Evolutionary conservation across 2,888 invertebrate genomes (phyloP).

Genomic region (Brachypterus glaber): DNA sequence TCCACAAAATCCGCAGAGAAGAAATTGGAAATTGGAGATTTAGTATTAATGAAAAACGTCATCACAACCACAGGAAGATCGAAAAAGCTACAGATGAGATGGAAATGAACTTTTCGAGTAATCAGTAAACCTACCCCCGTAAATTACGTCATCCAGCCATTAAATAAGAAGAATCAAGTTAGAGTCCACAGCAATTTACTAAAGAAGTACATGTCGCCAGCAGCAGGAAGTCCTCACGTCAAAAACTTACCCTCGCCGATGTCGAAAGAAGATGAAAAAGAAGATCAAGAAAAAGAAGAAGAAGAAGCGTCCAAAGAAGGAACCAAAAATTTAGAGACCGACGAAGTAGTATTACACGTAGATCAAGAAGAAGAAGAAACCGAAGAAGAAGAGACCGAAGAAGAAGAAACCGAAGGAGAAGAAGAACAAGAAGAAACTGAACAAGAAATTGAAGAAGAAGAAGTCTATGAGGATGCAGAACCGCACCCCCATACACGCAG

Average conservation of each 20-base stretch:
- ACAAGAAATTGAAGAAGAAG: neutral
- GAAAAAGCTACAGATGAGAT: neutral
- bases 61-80: neutral
- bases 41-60: constrained; percentile 1
- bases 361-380: neutral
- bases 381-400: neutral
- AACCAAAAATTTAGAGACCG: neutral
- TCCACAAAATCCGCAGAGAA: neutral
- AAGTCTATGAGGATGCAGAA: no score
- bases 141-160: neutral
- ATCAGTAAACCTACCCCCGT: neutral
- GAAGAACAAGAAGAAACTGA: neutral
- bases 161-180: neutral
- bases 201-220: no score
- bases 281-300: no score
- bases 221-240: no score
- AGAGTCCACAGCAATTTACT: neutral
- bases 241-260: no score
- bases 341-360: neutral
- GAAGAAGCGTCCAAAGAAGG: no score
- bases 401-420: neutral
- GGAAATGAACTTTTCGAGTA: neutral
- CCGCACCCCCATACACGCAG: constrained; percentile 1
- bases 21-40: neutral
- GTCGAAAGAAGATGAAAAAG: no score